Percentiles rank a stretch among this genome's conserved stretches.
These are phyloP conservation scores for Chrysodeixis includens DNA, from an alignment of 2,888 invertebrate genomes.

Conservation along the genomic window DNA sequence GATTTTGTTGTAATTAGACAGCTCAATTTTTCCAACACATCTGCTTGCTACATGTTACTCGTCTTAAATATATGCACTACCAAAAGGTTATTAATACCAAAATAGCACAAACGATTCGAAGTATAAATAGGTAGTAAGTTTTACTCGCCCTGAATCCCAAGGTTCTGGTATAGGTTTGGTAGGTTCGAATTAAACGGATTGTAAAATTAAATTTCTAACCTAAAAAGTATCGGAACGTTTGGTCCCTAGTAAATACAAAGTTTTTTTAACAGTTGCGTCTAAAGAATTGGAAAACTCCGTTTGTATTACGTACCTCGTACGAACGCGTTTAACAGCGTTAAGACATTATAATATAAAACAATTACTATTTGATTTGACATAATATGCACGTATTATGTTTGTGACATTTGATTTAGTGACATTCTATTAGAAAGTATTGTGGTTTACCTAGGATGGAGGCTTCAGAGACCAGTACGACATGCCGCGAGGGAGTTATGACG, in stretches of 20 bases:
- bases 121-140: no score
- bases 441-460: slow-evolving; percentile 88
- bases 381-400: slow-evolving; percentile 13
- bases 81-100: no score
- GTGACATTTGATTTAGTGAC: slow-evolving; percentile 49
- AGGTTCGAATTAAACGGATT: not conserved
- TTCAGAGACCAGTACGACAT: slow-evolving; percentile 88
- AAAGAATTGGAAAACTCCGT: slow-evolving; percentile 6
- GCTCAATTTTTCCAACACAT: no score
- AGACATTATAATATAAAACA: not conserved
- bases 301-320: no score
- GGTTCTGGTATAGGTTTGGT: no score
- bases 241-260: slow-evolving; percentile 57
- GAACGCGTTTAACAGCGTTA: slow-evolving; percentile 3
- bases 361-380: not conserved
- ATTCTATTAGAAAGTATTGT: slow-evolving; percentile 85
- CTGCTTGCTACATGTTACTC: no score
- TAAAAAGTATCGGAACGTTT: slow-evolving; percentile 35
- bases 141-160: no score
- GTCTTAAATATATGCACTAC: no score
- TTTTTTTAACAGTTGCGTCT: not conserved
- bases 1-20: no score
- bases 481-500: slow-evolving; percentile 84
- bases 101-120: no score
- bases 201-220: not conserved